These are phyloP conservation scores for Halisarca cf. caerulea DNA, from an alignment of 37 sponge, comb jelly and placozoan genomes.

Conservation along the genomic window DNA sequence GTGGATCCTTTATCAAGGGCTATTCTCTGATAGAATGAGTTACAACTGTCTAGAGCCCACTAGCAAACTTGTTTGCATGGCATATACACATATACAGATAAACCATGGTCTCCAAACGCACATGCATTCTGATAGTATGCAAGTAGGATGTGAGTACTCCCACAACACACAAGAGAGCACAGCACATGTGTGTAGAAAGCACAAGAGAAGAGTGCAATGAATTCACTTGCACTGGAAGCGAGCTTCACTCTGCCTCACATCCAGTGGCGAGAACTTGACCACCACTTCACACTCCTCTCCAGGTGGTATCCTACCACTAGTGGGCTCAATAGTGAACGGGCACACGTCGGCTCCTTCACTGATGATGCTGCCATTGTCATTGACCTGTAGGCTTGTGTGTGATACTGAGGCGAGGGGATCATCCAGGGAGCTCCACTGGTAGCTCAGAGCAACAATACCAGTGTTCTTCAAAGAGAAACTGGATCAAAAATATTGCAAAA, in stretches of 20 bases:
- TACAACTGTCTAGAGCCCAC: too few relatives aligned
- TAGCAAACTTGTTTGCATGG: too few relatives aligned
- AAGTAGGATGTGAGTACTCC: background rate
- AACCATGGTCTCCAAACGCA: too few relatives aligned
- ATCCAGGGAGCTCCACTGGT: slow-evolving; percentile 52
- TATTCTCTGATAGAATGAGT: too few relatives aligned
- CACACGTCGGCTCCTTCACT: slow-evolving; percentile 51
- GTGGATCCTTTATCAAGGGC: too few relatives aligned
- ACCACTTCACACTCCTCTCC: slow-evolving; percentile 66
- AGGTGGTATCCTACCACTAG: slow-evolving; percentile 65
- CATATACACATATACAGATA: too few relatives aligned
- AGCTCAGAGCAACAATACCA: slow-evolving; percentile 47
- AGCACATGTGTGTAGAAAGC: background rate
- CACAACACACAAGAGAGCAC: background rate
- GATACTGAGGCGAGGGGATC: slow-evolving; percentile 18
- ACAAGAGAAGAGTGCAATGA: background rate
- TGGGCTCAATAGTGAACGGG: slow-evolving; percentile 79
- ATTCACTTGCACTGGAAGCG: slow-evolving; percentile 76
- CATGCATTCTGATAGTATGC: background rate
- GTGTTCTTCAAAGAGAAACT: slow-evolving; percentile 71
- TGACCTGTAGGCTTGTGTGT: slow-evolving; percentile 26
- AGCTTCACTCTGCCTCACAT: slow-evolving; percentile 48
- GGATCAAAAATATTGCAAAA: background rate
- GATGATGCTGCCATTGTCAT: slow-evolving; percentile 43
- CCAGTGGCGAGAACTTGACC: slow-evolving; percentile 83